A percentile compares a stretch with the other conserved stretches of the same genome.
Evolutionary conservation across 2,888 invertebrate genomes (phyloP).

Genomic region (Flexamia atlantica): DNA sequence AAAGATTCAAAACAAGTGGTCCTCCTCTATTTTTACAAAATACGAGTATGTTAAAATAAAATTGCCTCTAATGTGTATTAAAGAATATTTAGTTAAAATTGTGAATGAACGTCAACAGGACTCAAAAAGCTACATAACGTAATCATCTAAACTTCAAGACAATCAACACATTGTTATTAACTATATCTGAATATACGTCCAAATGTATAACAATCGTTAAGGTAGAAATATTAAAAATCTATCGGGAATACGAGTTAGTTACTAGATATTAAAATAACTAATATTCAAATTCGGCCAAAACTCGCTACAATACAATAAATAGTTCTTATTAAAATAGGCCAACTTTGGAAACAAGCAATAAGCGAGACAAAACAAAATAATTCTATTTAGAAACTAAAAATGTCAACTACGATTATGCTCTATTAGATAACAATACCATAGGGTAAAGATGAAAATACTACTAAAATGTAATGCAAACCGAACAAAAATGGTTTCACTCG

Average conservation of each 20-base stretch:
- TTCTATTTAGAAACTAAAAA: slow-evolving; percentile 4
- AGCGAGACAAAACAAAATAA: slow-evolving; percentile 18
- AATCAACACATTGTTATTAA: background rate
- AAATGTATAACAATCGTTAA: background rate
- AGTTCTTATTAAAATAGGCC: slow-evolving; percentile 51
- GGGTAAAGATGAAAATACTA: slow-evolving; percentile 12
- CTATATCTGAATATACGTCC: slow-evolving; percentile 14
- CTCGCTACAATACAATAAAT: slow-evolving; percentile 9
- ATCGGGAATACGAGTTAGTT: slow-evolving; percentile 32
- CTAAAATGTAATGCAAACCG: background rate
- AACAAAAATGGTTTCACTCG: too few relatives aligned
- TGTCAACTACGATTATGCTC: background rate
- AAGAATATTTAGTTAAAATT: too few relatives aligned
- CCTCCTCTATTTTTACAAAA: too few relatives aligned
- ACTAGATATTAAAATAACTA: slow-evolving; percentile 23
- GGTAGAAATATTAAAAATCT: slow-evolving; percentile 24
- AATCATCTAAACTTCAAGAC: background rate
- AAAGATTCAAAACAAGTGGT: too few relatives aligned
- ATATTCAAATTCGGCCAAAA: slow-evolving; percentile 8
- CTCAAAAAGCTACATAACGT: too few relatives aligned
- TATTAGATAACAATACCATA: background rate
- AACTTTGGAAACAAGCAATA: slow-evolving; percentile 54
- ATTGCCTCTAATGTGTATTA: too few relatives aligned
- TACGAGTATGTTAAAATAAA: too few relatives aligned
- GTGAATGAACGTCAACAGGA: too few relatives aligned